A percentile compares a stretch with the other conserved stretches of the same genome.
These are phyloP conservation scores for Capitella teleta DNA, from an alignment of 1,140 invertebrate genomes.

Conservation along the genomic window DNA sequence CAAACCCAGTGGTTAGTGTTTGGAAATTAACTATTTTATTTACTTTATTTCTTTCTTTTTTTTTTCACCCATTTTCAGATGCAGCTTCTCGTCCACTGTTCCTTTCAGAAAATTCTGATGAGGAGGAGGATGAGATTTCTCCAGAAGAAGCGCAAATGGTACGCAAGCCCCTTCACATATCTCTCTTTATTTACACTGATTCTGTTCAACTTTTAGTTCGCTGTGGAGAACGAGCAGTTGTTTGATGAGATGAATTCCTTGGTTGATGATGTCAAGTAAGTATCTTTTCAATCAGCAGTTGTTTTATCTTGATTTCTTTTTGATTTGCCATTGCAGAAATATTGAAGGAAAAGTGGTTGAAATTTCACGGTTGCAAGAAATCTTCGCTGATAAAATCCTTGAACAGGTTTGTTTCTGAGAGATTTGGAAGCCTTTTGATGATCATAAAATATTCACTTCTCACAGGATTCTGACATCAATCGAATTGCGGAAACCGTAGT, in stretches of 20 bases:
- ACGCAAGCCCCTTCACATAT: background rate
- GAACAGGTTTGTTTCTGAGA: constrained; percentile 52
- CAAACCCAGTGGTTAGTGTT: too few species aligned
- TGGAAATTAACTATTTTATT: too few species aligned
- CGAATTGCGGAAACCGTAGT: constrained; percentile 74
- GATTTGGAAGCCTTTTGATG: too few species aligned
- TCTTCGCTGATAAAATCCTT: constrained; percentile 92
- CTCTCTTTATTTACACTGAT: too few species aligned
- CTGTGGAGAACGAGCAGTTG: constrained; percentile 42
- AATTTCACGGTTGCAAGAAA: constrained; percentile 89
- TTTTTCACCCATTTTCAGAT: too few species aligned
- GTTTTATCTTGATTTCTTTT: background rate
- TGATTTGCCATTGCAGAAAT: constrained; percentile 30
- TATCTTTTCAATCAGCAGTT: constrained; percentile 37
- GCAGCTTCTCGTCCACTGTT: too few species aligned
- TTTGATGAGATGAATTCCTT: constrained; percentile 68
- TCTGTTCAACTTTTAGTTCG: constrained; percentile 42
- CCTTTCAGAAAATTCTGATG: constrained; percentile 17
- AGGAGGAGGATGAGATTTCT: constrained; percentile 55
- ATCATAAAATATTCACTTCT: too few species aligned
- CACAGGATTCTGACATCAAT: constrained; percentile 81
- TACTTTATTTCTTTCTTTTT: too few species aligned
- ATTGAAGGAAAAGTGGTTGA: constrained; percentile 81
- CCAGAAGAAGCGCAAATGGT: constrained; percentile 80
- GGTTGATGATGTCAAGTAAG: constrained; percentile 63